A percentile compares a stretch with the other conserved stretches of the same genome.
These are phyloP conservation scores for Lepidothrix coronata DNA, from an alignment of 2,113 vertebrate genomes.

Conservation along the genomic window DNA sequence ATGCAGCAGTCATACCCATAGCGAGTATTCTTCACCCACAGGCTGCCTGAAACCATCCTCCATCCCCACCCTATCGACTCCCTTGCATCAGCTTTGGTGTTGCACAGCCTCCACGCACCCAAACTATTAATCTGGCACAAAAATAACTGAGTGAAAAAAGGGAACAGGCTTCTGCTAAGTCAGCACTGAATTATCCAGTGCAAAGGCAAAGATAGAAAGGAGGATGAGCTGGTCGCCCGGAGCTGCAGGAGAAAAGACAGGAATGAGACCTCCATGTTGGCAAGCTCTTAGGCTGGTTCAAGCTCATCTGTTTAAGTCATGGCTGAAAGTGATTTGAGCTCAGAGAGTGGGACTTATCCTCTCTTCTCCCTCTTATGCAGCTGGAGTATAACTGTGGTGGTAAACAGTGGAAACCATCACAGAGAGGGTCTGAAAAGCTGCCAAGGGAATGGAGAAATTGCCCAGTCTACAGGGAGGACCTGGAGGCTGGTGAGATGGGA, in stretches of 20 bases:
- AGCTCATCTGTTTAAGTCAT: background rate
- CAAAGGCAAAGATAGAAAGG: background rate
- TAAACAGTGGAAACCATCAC: background rate
- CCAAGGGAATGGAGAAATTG: background rate
- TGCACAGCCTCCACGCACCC: background rate
- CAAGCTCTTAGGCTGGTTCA: background rate
- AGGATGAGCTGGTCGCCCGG: background rate
- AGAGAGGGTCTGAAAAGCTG: background rate
- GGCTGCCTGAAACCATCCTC: background rate
- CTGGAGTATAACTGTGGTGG: background rate
- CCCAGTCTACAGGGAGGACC: background rate
- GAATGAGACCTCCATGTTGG: background rate
- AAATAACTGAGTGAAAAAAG: background rate
- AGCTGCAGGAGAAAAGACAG: background rate
- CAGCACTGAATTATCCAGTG: background rate
- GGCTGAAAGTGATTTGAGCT: background rate
- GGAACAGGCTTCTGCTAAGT: background rate
- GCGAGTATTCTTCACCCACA: background rate
- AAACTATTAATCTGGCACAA: background rate
- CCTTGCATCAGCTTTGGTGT: background rate
- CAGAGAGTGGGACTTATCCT: background rate
- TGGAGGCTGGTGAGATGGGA: background rate
- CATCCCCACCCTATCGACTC: rapidly evolving
- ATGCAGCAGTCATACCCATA: background rate
- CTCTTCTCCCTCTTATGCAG: background rate